Base-by-base conservation (phyloP, 1,140 invertebrate species). In the Drosophila nikananu region DNA sequence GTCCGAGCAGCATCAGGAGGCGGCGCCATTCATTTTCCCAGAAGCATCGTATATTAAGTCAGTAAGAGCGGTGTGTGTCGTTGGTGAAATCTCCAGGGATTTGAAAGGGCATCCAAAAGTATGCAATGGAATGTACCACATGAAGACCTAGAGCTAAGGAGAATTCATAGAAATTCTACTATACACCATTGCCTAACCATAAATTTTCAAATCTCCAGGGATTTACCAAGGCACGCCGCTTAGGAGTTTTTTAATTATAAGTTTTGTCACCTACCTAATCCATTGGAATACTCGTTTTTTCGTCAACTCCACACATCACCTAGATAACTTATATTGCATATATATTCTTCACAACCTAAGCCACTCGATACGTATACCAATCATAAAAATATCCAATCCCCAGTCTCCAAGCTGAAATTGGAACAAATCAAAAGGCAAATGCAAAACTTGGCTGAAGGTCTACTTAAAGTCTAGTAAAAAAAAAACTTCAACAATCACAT, bases 301-400 rank as follows among this genome's bases (percentile, higher is more conserved):
- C 39, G 67, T 71, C 64, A 68, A 68, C 49, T 71, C 67, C 67
- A 57, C 67, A 57, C 39, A 39, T 71, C 64, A 71, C 67, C 62
- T 71, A 71, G 49, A 71, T 71, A 57, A 68, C 64, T 71, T 71
- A 71, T 71, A 71, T 71, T 68, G 63, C 67, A 71, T 71, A 71
- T 35, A 68, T 71, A 71, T 35, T 71, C 64, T 32, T 67, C 67
- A 71, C 30, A 71, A 71, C 67, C 67, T 71, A 68, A 57, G 63
- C 67, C 42, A 71, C 49, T n/a, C 63, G 51, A 70, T 71, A 71
- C 64, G 67, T 71, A 71, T 71, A 71, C 67, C 49, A 68, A 71
- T 71, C 67, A 71, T 68, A 42, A 68, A 70, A 68, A 70, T 57
- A 71, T 41, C 48, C 48, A 51, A 51, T 64, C 66, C 64, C 63